A percentile compares a stretch with the other conserved stretches of the same genome.
These are phyloP conservation scores for Octomys mimax DNA, from an alignment of 2,797 vertebrate species.

Conservation along the genomic window DNA sequence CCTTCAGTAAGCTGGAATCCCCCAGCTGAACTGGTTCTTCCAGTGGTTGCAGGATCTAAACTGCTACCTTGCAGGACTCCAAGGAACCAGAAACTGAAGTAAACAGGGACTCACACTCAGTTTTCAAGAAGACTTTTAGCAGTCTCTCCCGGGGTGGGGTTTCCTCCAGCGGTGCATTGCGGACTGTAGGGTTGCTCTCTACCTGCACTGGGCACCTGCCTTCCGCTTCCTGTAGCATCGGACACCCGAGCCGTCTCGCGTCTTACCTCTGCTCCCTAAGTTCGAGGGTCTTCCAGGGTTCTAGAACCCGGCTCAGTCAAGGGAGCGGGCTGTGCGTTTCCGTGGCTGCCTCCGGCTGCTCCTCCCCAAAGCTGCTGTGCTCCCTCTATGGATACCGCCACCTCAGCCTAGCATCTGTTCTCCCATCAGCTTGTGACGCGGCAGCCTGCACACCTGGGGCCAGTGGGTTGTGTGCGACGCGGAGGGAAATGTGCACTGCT, in stretches of 20 bases:
- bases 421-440: background rate
- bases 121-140: background rate
- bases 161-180: background rate
- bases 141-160: background rate
- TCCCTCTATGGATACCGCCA: background rate
- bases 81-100: background rate
- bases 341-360: background rate
- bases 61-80: background rate
- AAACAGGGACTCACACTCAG: background rate
- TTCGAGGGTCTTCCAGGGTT: background rate
- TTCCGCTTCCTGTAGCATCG: background rate
- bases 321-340: background rate
- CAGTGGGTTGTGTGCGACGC: background rate
- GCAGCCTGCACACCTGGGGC: background rate
- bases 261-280: background rate
- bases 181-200: background rate
- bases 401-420: background rate
- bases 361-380: too few relatives aligned
- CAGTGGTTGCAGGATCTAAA: constrained; percentile 28
- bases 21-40: background rate
- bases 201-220: background rate
- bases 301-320: rapidly evolving
- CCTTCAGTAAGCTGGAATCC: background rate
- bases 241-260: background rate
- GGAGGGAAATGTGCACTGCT: rapidly evolving